phyloP scores from a whole-genome alignment of 1,140 invertebrate genomes.

The Drosophila ogumai region DNA sequence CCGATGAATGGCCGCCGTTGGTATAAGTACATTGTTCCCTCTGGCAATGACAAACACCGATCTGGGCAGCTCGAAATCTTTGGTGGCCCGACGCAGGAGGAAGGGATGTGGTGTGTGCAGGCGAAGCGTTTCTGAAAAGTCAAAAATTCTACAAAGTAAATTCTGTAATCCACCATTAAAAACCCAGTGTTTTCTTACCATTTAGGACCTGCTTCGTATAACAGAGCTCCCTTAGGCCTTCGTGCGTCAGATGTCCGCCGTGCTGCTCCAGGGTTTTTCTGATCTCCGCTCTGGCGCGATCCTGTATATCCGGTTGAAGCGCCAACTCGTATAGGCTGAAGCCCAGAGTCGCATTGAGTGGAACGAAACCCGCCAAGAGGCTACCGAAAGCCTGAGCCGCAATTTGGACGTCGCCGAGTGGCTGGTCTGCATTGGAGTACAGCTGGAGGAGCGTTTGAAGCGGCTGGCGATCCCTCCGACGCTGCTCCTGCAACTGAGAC shows the following conservation, averaged over 20 bases:
- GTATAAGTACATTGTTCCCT: slow-evolving; percentile 86
- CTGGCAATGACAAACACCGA: slow-evolving; percentile 85
- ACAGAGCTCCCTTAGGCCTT: slow-evolving; percentile 85
- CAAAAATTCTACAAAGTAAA: too few species aligned
- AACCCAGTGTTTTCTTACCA: slow-evolving; percentile 73
- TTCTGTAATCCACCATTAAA: too few species aligned
- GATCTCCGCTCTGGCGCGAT: slow-evolving; percentile 87
- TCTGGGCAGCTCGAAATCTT: slow-evolving; percentile 86
- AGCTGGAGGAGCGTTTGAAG: slow-evolving; percentile 86
- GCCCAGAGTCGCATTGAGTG: slow-evolving; percentile 86
- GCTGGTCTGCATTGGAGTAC: slow-evolving; percentile 64
- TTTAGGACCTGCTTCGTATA: slow-evolving; percentile 87
- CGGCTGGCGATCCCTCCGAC: slow-evolving; percentile 70
- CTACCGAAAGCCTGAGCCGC: slow-evolving; percentile 78
- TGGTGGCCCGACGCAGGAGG: slow-evolving; percentile 85
- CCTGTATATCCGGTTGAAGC: slow-evolving; percentile 87
- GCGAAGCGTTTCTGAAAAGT: slow-evolving; percentile 86
- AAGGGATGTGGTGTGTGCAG: slow-evolving; percentile 86
- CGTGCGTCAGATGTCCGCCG: slow-evolving; percentile 80
- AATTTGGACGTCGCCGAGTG: slow-evolving; percentile 57
- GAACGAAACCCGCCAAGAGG: slow-evolving; percentile 86
- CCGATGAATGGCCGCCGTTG: slow-evolving; percentile 87
- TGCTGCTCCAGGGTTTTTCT: slow-evolving; percentile 77
- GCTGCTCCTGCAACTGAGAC: slow-evolving; percentile 60
- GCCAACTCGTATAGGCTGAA: slow-evolving; percentile 87